Conservation (phyloP, 2,888 invertebrate genomes). For the Drosophila fungiperda region DNA sequence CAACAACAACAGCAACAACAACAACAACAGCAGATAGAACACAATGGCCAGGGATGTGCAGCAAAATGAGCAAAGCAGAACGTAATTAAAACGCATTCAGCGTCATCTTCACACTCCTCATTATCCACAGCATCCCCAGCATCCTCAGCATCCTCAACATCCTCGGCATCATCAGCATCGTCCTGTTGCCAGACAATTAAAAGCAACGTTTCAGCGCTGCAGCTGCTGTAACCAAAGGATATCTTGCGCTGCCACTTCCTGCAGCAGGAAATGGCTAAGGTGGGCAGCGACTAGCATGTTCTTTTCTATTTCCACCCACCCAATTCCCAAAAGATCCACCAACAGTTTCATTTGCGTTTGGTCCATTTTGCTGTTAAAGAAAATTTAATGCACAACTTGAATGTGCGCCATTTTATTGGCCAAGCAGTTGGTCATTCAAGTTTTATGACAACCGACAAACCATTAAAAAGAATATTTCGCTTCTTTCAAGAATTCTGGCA, state of each 20-base stretch:
- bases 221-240: constrained; percentile 35
- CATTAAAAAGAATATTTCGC: background rate
- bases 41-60: constrained; percentile 50
- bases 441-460: constrained; percentile 32
- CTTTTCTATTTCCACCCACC: background rate
- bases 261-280: constrained; percentile 40
- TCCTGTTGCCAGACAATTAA: constrained; percentile 65
- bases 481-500: constrained; percentile 6
- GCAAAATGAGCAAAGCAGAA: constrained; percentile 69
- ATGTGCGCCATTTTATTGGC: constrained; percentile 47
- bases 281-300: constrained; percentile 15
- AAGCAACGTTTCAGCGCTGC: constrained; percentile 44
- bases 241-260: constrained; percentile 44
- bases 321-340: constrained; percentile 1
- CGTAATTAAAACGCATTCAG: constrained; percentile 77
- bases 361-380: constrained; percentile 36
- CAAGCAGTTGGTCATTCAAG: constrained; percentile 41
- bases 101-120: constrained; percentile 51
- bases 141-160: background rate
- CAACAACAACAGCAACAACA: background rate
- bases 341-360: constrained; percentile 37
- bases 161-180: background rate
- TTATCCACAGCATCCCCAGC: constrained; percentile 1
- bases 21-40: constrained; percentile 23
- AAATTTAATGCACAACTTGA: constrained; percentile 52